Base-by-base conservation (phyloP, 2,797 vertebrate species). In the Hydrolagus colliei region DNA sequence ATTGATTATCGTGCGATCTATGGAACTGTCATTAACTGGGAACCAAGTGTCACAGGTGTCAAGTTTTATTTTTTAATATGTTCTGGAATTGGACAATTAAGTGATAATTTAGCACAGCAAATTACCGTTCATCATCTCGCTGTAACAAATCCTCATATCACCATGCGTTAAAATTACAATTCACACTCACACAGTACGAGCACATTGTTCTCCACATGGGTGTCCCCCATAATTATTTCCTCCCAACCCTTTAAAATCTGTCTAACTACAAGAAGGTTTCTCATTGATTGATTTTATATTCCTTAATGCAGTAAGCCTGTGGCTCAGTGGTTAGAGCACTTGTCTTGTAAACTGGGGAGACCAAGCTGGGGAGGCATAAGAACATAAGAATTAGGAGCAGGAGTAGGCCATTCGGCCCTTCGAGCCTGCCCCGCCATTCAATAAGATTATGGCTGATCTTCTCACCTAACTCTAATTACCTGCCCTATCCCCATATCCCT, bases 171-270 rank as follows among this genome's bases (percentile, higher is more conserved):
- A 82, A 71, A 84, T 67, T 71, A 41, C 41, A 67, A 68, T 41
- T 84, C 79, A 68, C 68, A 18, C 20, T 32, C 9, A 52, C 71
- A 32, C 10, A 68, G 79, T 67, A 84, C 68, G 71, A 41, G 2
- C 2, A 84, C 16, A 68, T 52, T 84, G 41, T 84, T 84, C 79
- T 71, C 79, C 14, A 52, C 41, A 65, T 71, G 79, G 12, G 63
- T 68, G 41, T 10, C 18, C 12, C 27, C 41, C 41, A 52, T 84
- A 84, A 71, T 84, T 71, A 68, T 71, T 84, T 84, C 18, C 35
- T 52, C 32, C 67, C 63, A 84, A 16, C 35, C 65, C 79, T 84
- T 84, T 35, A 71, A 52, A n/a, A 84, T 84, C 71, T 20, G 16
- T 35, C 65, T 11, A 84, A 84, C 10, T 41, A 18, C 13, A n/a